Evolutionary conservation across 2,888 invertebrate species (phyloP), one percentile per base, ranked within the genome.

Genomic region (Carcina quercana): DNA sequence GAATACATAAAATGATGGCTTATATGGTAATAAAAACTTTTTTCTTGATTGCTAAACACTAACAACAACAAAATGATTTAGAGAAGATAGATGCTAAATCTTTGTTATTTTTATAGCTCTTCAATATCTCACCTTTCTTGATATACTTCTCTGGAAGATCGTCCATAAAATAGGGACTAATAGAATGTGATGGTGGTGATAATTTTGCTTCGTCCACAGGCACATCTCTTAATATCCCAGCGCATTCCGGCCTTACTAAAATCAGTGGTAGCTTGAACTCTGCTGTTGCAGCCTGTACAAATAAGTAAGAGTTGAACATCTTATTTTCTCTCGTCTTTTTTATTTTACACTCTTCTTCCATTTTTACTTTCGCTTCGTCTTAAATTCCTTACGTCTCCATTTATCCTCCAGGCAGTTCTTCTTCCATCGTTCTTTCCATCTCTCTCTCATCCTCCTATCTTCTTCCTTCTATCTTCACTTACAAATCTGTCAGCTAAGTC

Each of bases 231-330:
- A 87, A 71, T 38, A 90, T 84, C 10, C 89, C 91, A 19, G 87
- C 87, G 43, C 88, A 88, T 73, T 91, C 90, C 10, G 90, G 89
- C 30, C 89, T 76, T 0, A 92, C 91, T 28, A 86, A 84, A 25
- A 88, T 71, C 40, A 93, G 58, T 0, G 93, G 93, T 5, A 92
- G 63, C 52, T 89, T 89, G 64, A 91, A 92, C 44, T 88, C 86
- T 13, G 89, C 89, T 50, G 87, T 85, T 6, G 89, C 86, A 28
- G 91, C 80, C 92, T 92, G 31, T 32, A 46, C 28, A 37, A 38
- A 34, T 27, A 8, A 17, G 10, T 13, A 15, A 14, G 13, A 14
- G n/a, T 26, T 24, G 6, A 6, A 24, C 10, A 19, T 6, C 20
- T n/a, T n/a, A 22, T 22, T 5, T 24, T 17, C 12, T 5, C 12